phyloP scores from a whole-genome alignment of 2,113 vertebrate species.

The Colaptes auratus region DNA sequence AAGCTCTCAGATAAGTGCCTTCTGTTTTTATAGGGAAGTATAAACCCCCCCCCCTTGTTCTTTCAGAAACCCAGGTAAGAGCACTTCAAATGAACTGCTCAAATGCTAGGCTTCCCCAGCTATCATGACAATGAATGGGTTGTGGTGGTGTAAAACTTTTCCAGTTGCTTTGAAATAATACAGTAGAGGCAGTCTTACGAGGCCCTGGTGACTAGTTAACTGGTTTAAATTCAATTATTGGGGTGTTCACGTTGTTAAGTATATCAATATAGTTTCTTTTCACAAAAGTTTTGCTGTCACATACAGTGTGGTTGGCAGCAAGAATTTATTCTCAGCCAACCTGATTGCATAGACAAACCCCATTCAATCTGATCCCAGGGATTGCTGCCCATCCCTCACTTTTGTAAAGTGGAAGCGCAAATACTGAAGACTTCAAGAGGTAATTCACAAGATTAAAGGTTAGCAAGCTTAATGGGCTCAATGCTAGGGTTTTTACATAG shows the following conservation, averaged over 20 bases:
- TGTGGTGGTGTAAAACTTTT: conserved; percentile 21
- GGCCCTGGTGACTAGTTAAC: conserved; percentile 47
- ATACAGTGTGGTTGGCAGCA: conserved; percentile 15
- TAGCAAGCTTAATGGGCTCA: background rate
- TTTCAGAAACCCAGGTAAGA: conserved; percentile 47
- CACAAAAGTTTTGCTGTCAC: conserved; percentile 41
- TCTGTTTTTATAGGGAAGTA: conserved; percentile 39
- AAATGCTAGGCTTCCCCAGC: background rate
- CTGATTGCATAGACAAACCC: background rate
- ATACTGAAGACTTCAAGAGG: background rate
- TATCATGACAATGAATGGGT: background rate
- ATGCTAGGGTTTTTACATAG: background rate
- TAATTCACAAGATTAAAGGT: background rate
- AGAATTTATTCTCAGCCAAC: background rate
- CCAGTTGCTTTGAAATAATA: conserved; percentile 35
- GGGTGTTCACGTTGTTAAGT: conserved; percentile 36
- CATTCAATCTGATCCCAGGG: background rate
- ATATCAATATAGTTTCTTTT: conserved; percentile 40
- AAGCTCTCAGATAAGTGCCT: conserved; percentile 11
- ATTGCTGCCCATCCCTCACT: background rate
- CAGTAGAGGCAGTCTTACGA: conserved; percentile 11
- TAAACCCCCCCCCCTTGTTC: conserved; percentile 59
- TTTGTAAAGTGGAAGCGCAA: background rate
- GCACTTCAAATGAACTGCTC: conserved; percentile 36
- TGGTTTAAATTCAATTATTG: conserved; percentile 48